A percentile compares a stretch with the other conserved stretches of the same genome.
Conservation (phyloP, 2,113 vertebrate species). For the Candoia aspera region DNA sequence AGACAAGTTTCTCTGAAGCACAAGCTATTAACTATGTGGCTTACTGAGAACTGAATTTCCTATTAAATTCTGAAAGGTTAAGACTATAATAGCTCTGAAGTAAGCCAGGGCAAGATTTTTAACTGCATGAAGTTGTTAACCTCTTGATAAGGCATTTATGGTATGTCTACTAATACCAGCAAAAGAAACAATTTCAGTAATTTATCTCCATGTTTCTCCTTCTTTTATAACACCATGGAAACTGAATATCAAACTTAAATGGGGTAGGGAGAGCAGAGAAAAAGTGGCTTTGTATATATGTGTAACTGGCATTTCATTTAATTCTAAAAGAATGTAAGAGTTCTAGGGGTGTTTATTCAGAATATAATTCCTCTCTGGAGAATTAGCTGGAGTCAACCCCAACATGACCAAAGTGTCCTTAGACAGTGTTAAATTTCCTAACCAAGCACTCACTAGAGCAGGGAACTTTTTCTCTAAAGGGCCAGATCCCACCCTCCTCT, state of each 20-base stretch:
- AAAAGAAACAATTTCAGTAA: neutral
- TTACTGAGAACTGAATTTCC: neutral
- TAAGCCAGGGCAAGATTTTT: neutral
- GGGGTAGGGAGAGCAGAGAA: neutral
- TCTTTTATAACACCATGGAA: neutral
- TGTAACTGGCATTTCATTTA: neutral
- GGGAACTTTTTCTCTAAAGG: neutral
- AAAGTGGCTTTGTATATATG: neutral
- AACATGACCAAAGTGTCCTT: neutral
- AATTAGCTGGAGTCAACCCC: neutral
- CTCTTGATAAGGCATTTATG: conserved; percentile 11
- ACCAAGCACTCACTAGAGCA: neutral
- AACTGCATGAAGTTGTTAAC: conserved; percentile 10
- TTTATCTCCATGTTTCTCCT: neutral
- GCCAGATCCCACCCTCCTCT: neutral
- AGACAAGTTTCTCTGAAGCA: neutral
- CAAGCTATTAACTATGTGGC: neutral
- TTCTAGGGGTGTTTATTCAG: neutral
- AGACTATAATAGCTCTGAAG: neutral
- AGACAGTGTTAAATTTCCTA: neutral
- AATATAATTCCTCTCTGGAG: neutral
- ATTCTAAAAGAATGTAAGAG: neutral
- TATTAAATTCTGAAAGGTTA: neutral
- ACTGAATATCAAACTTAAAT: neutral
- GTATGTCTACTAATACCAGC: neutral